Percentiles rank a stretch among this genome's conserved stretches.
These are phyloP conservation scores for Spongia lamella DNA, from an alignment of 37 sponge, comb jelly and placozoan species.

Conservation along the genomic window DNA sequence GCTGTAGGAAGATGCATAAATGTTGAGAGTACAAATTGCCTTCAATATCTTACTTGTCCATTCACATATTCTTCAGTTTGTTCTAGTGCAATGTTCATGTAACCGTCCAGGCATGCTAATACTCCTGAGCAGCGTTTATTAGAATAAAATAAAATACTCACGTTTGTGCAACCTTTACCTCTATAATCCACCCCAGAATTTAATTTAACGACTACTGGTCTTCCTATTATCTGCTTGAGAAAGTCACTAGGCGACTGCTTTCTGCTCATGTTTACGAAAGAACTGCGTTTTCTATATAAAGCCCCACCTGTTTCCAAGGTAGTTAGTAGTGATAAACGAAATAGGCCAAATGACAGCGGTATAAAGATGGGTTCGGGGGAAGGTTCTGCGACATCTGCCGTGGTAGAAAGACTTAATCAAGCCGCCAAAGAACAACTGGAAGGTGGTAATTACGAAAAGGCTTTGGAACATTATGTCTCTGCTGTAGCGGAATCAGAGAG, in stretches of 20 bases:
- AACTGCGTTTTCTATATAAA: no score
- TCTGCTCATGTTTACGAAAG: constrained; percentile 57
- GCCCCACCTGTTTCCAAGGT: no score
- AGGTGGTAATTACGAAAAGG: constrained; percentile 46
- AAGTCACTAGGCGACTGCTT: constrained; percentile 97
- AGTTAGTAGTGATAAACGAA: no score
- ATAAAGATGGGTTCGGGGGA: no score
- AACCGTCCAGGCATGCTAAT: constrained; percentile 89
- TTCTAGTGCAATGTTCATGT: constrained; percentile 99
- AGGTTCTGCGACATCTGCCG: no score
- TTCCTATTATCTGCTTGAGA: constrained; percentile 95
- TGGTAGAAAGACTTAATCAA: no score
- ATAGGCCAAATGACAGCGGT: no score
- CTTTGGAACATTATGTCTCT: constrained; percentile 46
- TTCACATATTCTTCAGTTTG: constrained; percentile 99
- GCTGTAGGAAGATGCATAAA: constrained; percentile 23
- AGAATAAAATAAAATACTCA: not conserved
- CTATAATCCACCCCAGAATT: constrained; percentile 98
- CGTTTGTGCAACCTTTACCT: constrained; percentile 45
- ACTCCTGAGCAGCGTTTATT: constrained; percentile 60
- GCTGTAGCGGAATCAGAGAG: constrained; percentile 36
- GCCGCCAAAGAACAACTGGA: constrained; percentile 37
- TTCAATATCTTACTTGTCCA: constrained; percentile 64
- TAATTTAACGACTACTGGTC: constrained; percentile 95
- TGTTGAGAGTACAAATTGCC: not conserved